Base-by-base conservation (phyloP, 2,888 invertebrate species). In the Leucania comma region DNA sequence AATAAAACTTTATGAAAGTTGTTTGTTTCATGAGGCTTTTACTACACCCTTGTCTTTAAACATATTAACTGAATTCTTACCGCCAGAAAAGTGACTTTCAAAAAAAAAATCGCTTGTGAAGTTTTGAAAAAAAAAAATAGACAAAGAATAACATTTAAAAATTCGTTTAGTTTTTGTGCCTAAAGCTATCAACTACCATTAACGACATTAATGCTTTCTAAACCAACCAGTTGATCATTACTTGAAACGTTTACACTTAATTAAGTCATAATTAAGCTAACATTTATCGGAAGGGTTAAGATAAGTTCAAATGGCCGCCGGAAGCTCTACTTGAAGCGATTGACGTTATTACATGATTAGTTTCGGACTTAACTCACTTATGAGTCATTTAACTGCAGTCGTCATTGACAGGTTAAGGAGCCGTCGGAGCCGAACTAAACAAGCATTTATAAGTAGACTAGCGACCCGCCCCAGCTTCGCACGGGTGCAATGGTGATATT, bases 341-440 rank as follows among this genome's bases (percentile, higher is more conserved):
- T 53, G 46, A 75, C 22, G 17, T 58, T 38, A 51, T 26, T 59
- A 58, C 35, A 29, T 75, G 53, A 76, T 68, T 76, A 53, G 35
- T 68, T 58, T 48, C 68, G 22, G 35, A 54, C n/a, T 68, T 76
- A 58, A 38, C 58, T 59, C 35, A 29, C 29, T 29, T 10, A 60
- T 77, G 32, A 73, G 17, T 54, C 70, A 76, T 50, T 32, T 68
- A 68, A 60, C 59, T 50, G 32, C 59, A 50, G 6, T 60, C 10
- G 0, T n/a, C 35, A 68, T 29, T 51, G 42, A 24, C 60, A 57
- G 50, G 50, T 29, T 77, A 8, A 4, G 20, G 29, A 6, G 12
- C 42, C 54, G 69, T 29, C 54, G 12, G 22, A 42, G 24, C 20
- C 38, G 46, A 10, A 38, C 1, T 20, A 14, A 10, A 22, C 5